These are phyloP conservation scores for Hippolais icterina DNA, from an alignment of 2,113 vertebrate species.

Conservation along the genomic window DNA sequence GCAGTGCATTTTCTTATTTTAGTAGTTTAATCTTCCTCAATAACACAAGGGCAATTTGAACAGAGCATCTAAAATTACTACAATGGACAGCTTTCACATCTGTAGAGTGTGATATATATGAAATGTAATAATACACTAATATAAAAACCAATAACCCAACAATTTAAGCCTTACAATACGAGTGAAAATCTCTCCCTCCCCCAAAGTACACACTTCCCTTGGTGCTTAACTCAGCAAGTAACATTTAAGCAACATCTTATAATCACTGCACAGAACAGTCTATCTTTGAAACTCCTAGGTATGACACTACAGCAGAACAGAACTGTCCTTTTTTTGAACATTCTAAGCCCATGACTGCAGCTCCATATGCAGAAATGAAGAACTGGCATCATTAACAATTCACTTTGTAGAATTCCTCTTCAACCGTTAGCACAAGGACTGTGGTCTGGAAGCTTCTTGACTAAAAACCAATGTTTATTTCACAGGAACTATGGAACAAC, in stretches of 20 bases:
- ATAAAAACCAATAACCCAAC: background rate
- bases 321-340: background rate
- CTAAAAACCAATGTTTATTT: background rate
- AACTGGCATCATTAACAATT: background rate
- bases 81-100: background rate
- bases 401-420: background rate
- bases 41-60: background rate
- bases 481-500: background rate
- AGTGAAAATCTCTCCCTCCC: background rate
- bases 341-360: background rate
- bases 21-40: background rate
- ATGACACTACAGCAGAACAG: background rate
- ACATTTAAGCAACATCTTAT: background rate
- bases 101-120: fast-evolving
- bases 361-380: background rate
- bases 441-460: background rate
- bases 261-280: background rate
- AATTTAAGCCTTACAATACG: fast-evolving
- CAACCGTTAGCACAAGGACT: background rate
- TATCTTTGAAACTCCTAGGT: background rate
- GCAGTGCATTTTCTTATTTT: background rate
- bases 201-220: background rate
- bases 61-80: background rate
- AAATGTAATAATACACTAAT: background rate
- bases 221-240: background rate